Evolutionary conservation across 1,140 invertebrate species (phyloP), one percentile per base, ranked within the genome.

Genomic region (Apis dorsata): DNA sequence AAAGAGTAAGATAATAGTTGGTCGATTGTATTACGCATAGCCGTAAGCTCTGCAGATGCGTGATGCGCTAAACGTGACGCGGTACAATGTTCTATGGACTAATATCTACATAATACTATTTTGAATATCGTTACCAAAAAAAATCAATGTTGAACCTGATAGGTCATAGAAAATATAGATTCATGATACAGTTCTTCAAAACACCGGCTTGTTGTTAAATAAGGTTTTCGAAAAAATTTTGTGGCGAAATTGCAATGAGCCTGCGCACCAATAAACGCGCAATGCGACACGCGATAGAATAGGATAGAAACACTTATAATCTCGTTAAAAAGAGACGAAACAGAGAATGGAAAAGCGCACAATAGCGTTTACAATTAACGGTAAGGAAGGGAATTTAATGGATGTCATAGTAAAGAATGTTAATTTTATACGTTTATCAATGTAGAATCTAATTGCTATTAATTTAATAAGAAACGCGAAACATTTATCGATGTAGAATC

Each of bases 231-330:
- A 84, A 87, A 81, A 79, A 81, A 60, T 82, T 84, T 79, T 28
- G 76, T 79, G 85, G 69, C 68, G 55, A 71, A 63, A 66, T 74
- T 65, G 79, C 80, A 86, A 59, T 84, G 91, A 81, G 91, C 86
- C 85, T 91, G 91, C 91, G 91, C 91, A 88, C 87, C 81, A 79
- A 85, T 83, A 85, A 84, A 91, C 90, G 91, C 91, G 91, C 91
- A 91, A 91, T 91, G 91, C 91, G 91, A 90, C 91, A 91, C 90
- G 85, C 90, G 87, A 90, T 90, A 85, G 89, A 90, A 82, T 81
- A 79, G 86, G 88, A 90, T 63, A 87, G 83, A 51, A 13, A 77
- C 79, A 85, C 72, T 79, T 59, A 81, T 90, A 90, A 90, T 90
- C 86, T 87, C 79, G 77, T 90, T 90, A 89, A 66, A 82, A 68